Percentiles rank a stretch among this genome's conserved stretches.
Conservation (phyloP, 1,140 invertebrate genomes). For the Yoshiicerus persimilis region DNA sequence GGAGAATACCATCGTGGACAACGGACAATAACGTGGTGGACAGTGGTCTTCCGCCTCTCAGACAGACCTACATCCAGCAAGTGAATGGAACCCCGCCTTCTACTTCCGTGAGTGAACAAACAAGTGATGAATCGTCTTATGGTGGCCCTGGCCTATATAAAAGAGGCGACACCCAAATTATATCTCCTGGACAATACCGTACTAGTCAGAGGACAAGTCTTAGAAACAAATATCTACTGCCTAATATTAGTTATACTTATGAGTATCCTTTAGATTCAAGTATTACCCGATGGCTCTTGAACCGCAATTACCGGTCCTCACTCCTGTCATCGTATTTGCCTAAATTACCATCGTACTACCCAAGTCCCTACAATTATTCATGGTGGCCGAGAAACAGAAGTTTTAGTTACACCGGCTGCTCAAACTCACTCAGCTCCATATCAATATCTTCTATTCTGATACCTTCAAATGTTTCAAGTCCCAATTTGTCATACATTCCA, state of each 20-base stretch:
- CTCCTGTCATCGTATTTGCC: neutral
- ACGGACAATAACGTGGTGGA: neutral
- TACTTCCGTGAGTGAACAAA: neutral
- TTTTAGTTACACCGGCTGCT: neutral
- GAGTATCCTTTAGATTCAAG: neutral
- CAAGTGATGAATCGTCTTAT: neutral
- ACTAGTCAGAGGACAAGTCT: neutral
- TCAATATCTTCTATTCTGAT: neutral
- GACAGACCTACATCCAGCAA: slow-evolving; percentile 2
- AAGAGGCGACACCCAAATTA: neutral
- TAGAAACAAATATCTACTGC: neutral
- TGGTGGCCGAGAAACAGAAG: neutral
- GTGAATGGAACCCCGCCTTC: neutral
- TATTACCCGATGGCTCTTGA: neutral
- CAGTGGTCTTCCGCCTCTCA: neutral
- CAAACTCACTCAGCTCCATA: neutral
- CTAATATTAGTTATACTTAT: neutral
- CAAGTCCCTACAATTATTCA: neutral
- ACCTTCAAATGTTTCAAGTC: neutral
- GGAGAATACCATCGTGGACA: neutral
- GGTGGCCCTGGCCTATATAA: neutral
- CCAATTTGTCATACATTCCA: neutral
- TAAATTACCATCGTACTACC: neutral
- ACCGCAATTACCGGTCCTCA: neutral
- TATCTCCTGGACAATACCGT: neutral